Evolutionary conservation across 2,797 vertebrate genomes (phyloP), one percentile per base, ranked within the genome.

Genomic region (Aulostomus chinensis): DNA sequence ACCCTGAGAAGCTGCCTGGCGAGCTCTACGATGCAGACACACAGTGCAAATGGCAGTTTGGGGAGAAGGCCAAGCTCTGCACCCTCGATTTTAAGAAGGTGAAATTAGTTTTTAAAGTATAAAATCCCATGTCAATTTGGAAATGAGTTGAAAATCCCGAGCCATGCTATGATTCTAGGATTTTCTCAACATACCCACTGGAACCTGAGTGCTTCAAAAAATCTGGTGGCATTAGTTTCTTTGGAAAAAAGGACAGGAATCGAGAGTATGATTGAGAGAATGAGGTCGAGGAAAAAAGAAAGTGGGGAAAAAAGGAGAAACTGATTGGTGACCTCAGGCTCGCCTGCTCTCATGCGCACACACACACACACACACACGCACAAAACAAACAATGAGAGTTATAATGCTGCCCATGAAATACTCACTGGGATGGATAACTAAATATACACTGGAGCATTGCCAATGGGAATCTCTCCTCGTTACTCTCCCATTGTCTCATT

Each of bases 31-130:
- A 96, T 0, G 93, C 94, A 0, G 91, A 95, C 84, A 96, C 92
- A 0, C 95, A 96, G 80, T 96, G 95, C 90, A 95, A 94, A 80
- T 96, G 94, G 95, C 95, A 96, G 65, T 96, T 96, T 38, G 95
- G 95, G 47, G 93, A 94, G 74, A 95, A 94, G 75, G 95, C 95
- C 84, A 96, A 93, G 76, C 91, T 96, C 58, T 96, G 95, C 83
- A 93, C 91, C 60, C 87, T 96, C 42, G 89, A 94, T 73, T 94
- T 96, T 37, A 94, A 94, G 80, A 96, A 96, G 94, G 95, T 91
- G 90, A 88, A 78, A 24, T 13, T n/a, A 9, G 63, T 49, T 57
- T 52, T 34, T 41, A 3, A 15, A 2, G 47, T 25, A 38, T 58
- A 43, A 45, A 20, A 35, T 20, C 11, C 24, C 18, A 56, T 48